Conservation (phyloP, 2,888 invertebrate genomes). For the Cyaniris semiargus region DNA sequence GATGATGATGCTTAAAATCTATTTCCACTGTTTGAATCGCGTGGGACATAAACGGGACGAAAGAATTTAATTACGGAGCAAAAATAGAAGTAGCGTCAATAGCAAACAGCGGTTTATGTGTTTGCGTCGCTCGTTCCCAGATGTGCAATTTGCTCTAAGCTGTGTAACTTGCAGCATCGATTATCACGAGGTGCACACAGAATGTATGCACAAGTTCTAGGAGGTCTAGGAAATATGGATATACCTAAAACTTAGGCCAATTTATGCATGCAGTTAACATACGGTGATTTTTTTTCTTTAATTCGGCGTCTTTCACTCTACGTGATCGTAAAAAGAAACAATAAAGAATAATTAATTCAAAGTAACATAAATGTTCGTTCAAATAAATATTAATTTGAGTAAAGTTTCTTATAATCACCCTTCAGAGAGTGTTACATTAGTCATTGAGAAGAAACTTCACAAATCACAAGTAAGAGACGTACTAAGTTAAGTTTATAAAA, state of each 20-base stretch:
- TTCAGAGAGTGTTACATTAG: too few relatives aligned
- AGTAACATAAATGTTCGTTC: too few relatives aligned
- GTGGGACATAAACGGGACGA: background rate
- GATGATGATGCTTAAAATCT: background rate
- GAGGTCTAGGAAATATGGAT: background rate
- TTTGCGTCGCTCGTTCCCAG: background rate
- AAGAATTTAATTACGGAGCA: conserved; percentile 1
- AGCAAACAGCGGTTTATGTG: conserved; percentile 11
- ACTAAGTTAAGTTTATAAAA: too few relatives aligned
- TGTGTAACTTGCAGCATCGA: conserved; percentile 24
- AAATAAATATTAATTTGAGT: too few relatives aligned
- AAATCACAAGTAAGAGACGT: too few relatives aligned
- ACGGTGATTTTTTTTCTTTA: background rate
- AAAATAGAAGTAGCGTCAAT: conserved; percentile 9
- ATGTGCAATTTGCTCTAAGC: conserved; percentile 20
- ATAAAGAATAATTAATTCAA: background rate
- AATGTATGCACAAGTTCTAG: conserved; percentile 6
- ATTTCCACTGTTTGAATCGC: background rate
- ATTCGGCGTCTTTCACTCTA: background rate
- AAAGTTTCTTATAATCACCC: too few relatives aligned
- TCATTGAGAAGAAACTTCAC: too few relatives aligned
- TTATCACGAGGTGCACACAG: background rate
- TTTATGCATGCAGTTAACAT: background rate
- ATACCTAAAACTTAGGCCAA: background rate
- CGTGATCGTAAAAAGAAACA: background rate